Evolutionary conservation across 2,797 vertebrate genomes (phyloP), one percentile per base, ranked within the genome.

Genomic region (Aphelocoma californica): DNA sequence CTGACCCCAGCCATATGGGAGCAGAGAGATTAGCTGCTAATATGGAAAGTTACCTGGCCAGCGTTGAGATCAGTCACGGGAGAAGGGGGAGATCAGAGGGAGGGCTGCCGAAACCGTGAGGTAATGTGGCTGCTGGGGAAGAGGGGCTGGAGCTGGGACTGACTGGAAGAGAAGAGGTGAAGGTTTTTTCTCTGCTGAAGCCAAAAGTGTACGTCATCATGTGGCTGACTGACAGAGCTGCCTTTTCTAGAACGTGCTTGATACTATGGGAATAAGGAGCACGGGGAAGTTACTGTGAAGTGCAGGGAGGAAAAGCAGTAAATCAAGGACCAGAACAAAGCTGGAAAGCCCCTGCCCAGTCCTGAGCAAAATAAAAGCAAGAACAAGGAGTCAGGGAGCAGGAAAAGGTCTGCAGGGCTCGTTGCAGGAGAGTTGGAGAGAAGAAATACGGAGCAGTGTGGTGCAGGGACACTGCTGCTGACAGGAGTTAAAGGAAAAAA

Each of bases 31-130:
- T 96, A 96, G 81, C 80, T 97, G 95, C 95, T 97, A 97, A 97
- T 95, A 93, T 95, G 97, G 95, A 96, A 97, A 97, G 92, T 96
- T 95, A 97, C 96, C 96, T 97, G 96, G 96, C 95, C 86, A 94
- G 90, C 4, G 2, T 32, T 95, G 92, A 96, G 95, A 92, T 96
- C 90, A 94, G 93, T 90, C 92, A 78, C 2, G 57, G 92, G 89
- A 91, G 90, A 93, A 78, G 42, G 57, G 70, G 93, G 86, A 94
- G 94, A 97, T 95, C 90, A 91, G 81, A 93, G 88, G 54, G 38
- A 77, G 50, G 82, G 74, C 91, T 97, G 95, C 87, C 21, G 81
- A 69, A 58, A 67, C 61, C 3, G 4, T 96, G 95, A 97, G 90
- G 91, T 95, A 96, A 95, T 94, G 90, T 48, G 91, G 65, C 94